Evolutionary conservation across 2,888 invertebrate species (phyloP).

Genomic region (Meteorus cinctellus): DNA sequence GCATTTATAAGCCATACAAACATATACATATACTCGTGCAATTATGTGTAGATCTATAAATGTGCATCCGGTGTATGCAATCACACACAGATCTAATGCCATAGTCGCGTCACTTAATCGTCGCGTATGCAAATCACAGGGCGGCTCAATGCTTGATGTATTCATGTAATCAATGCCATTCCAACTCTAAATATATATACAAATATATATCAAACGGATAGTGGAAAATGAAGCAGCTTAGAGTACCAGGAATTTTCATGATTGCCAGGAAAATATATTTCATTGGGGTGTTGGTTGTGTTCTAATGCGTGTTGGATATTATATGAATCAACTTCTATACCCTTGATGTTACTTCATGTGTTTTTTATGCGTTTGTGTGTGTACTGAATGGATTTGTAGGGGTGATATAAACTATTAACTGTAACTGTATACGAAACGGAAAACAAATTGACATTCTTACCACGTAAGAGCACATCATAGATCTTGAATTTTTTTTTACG

Average conservation of each 20-base stretch:
- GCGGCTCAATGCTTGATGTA: slow-evolving; percentile 54
- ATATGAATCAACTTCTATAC: not conserved
- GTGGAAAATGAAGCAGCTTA: not conserved
- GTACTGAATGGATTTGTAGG: not conserved
- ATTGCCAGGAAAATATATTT: not conserved
- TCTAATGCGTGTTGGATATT: not conserved
- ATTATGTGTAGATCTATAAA: slow-evolving; percentile 19
- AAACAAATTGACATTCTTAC: slow-evolving; percentile 28
- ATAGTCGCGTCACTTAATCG: slow-evolving; percentile 61
- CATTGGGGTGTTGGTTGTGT: not conserved
- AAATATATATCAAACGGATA: not conserved
- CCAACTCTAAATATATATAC: slow-evolving; percentile 3
- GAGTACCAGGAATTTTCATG: slow-evolving; percentile 6
- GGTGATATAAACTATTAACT: slow-evolving; percentile 31
- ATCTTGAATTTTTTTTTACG: slow-evolving; percentile 27
- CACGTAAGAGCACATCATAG: slow-evolving; percentile 29
- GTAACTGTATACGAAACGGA: not conserved
- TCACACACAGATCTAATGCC: slow-evolving; percentile 54
- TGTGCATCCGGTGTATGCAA: slow-evolving; percentile 3
- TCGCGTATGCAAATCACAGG: slow-evolving; percentile 65
- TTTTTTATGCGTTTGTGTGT: not conserved
- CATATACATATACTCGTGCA: slow-evolving; percentile 25
- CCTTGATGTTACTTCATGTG: not conserved
- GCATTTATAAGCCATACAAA: slow-evolving; percentile 1
- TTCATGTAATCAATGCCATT: slow-evolving; percentile 62